A percentile compares a stretch with the other conserved stretches of the same genome.
Evolutionary conservation across 2,797 vertebrate genomes (phyloP).

Genomic region (Chloroceryle amazona): DNA sequence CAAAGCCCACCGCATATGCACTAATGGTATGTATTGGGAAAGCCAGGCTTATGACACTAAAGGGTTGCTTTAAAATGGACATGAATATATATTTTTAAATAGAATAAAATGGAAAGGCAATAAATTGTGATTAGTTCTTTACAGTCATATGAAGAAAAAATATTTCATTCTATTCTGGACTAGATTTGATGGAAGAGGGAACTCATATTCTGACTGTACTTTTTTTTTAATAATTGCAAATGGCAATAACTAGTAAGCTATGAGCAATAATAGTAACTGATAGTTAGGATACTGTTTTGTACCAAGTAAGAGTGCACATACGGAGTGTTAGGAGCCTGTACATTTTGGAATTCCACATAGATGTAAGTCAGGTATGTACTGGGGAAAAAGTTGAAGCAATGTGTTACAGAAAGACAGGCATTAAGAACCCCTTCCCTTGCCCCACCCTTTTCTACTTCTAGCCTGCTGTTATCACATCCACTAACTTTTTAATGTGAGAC

Average conservation of each 20-base stretch:
- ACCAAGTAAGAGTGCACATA: slow-evolving; percentile 21
- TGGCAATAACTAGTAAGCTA: slow-evolving; percentile 81
- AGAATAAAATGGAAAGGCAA: slow-evolving; percentile 78
- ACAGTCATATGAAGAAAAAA: slow-evolving; percentile 63
- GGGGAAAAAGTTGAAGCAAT: slow-evolving; percentile 37
- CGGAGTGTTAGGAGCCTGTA: slow-evolving; percentile 64
- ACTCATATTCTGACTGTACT: slow-evolving; percentile 66
- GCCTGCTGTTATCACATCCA: slow-evolving; percentile 19
- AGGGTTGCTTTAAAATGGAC: slow-evolving; percentile 73
- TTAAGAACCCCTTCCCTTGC: background rate
- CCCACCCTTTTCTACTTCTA: background rate
- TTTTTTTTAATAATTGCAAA: slow-evolving; percentile 72
- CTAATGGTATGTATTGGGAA: slow-evolving; percentile 63
- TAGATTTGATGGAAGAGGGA: slow-evolving; percentile 77
- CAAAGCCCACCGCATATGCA: slow-evolving; percentile 59
- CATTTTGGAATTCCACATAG: slow-evolving; percentile 64
- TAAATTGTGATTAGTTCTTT: slow-evolving; percentile 77
- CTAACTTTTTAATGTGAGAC: background rate
- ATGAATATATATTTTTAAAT: slow-evolving; percentile 78
- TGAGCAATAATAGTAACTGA: slow-evolving; percentile 81
- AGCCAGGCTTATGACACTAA: slow-evolving; percentile 65
- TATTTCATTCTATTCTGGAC: slow-evolving; percentile 47
- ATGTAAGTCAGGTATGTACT: slow-evolving; percentile 24
- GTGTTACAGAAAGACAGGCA: slow-evolving; percentile 37
- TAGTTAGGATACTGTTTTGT: slow-evolving; percentile 58